Percentiles rank a stretch among this genome's conserved stretches.
Evolutionary conservation across 2,888 invertebrate genomes (phyloP).

Genomic region (Sminthurinus aureus): DNA sequence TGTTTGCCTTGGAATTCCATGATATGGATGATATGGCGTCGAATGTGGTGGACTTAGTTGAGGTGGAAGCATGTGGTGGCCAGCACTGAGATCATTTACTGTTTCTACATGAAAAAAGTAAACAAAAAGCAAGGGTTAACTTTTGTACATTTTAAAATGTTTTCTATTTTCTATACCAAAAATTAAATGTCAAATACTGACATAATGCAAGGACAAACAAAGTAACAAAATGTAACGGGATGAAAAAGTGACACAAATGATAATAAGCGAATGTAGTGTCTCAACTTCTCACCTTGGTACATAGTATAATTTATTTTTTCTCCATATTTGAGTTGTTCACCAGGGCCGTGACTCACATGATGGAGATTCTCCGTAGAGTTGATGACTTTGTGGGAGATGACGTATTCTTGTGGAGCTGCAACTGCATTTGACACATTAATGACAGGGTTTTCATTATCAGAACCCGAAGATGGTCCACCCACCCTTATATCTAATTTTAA

Average conservation of each 20-base stretch:
- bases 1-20: constrained; percentile 33
- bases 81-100: constrained; percentile 58
- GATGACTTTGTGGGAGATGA: constrained; percentile 51
- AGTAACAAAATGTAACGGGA: neutral
- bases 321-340: constrained; percentile 51
- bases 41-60: constrained; percentile 46
- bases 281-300: constrained; percentile 51
- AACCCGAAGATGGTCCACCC: constrained; percentile 49
- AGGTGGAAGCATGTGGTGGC: constrained; percentile 38
- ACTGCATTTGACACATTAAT: constrained; percentile 46
- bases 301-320: constrained; percentile 53
- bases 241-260: neutral
- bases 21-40: constrained; percentile 41
- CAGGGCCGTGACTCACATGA: constrained; percentile 44
- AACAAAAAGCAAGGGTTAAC: neutral
- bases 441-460: constrained; percentile 59
- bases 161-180: neutral
- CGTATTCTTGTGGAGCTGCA: constrained; percentile 45
- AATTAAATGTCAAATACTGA: neutral
- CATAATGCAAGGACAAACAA: neutral
- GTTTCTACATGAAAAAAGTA: constrained; percentile 38
- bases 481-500: constrained; percentile 35
- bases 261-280: neutral
- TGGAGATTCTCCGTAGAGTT: constrained; percentile 57
- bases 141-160: neutral